Evolutionary conservation across 2,888 invertebrate genomes (phyloP).

Genomic region (Ophion ellenae): DNA sequence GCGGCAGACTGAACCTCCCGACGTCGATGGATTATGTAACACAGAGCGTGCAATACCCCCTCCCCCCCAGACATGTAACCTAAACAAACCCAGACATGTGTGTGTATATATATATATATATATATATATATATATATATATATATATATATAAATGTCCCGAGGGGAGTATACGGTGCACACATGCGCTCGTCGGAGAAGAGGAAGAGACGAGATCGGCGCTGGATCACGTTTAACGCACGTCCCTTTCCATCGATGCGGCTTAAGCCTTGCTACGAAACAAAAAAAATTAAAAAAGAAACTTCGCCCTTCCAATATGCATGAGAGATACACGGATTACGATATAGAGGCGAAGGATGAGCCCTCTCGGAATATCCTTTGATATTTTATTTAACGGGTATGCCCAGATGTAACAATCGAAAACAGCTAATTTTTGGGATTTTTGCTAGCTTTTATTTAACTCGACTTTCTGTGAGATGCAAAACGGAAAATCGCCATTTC

Average conservation of each 20-base stretch:
- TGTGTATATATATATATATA: not conserved
- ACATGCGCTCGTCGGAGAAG: conserved; percentile 10
- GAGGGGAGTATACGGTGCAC: conserved; percentile 3
- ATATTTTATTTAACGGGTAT: not conserved
- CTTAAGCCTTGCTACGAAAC: conserved; percentile 33
- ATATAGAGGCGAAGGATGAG: conserved; percentile 38
- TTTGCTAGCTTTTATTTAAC: too few relatives aligned
- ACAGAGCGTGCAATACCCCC: conserved; percentile 36
- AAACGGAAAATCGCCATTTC: too few relatives aligned
- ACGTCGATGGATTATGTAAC: conserved; percentile 63
- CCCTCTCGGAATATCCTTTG: conserved; percentile 1
- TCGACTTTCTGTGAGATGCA: too few relatives aligned
- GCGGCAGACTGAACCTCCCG: conserved; percentile 61
- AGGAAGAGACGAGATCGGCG: conserved; percentile 41
- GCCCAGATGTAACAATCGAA: too few relatives aligned
- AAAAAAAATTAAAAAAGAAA: conserved; percentile 20
- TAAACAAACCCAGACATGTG: conserved; percentile 12
- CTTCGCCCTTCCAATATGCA: conserved; percentile 49
- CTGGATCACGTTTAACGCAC: conserved; percentile 48
- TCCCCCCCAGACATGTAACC: too few relatives aligned
- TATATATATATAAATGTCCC: not conserved
- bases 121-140: conserved; percentile 4
- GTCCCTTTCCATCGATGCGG: conserved; percentile 33
- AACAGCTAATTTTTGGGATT: too few relatives aligned
- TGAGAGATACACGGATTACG: conserved; percentile 42